Evolutionary conservation across 2,888 invertebrate genomes (phyloP).

Genomic region (Mamestra brassicae): DNA sequence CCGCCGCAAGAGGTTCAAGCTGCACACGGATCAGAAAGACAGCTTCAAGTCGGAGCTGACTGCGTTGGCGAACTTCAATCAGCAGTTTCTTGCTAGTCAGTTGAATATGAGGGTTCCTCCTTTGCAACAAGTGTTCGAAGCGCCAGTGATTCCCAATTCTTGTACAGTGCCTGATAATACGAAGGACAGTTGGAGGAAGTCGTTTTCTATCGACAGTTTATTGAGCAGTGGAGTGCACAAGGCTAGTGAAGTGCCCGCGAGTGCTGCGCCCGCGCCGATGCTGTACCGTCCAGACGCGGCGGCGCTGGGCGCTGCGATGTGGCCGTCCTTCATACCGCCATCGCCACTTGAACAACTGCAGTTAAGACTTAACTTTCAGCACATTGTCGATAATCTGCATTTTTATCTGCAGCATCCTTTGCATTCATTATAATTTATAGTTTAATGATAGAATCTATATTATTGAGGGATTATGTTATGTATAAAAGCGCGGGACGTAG

Average conservation of each 20-base stretch:
- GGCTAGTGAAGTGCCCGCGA: slow-evolving; percentile 67
- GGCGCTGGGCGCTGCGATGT: slow-evolving; percentile 76
- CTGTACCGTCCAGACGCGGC: slow-evolving; percentile 71
- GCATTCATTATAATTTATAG: slow-evolving; percentile 39
- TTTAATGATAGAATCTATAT: neutral
- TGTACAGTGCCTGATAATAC: slow-evolving; percentile 54
- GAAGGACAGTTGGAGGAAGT: slow-evolving; percentile 90
- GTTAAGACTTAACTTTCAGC: slow-evolving; percentile 69
- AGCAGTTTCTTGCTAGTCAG: slow-evolving; percentile 89
- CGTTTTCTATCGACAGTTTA: slow-evolving; percentile 96
- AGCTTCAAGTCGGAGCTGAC: slow-evolving; percentile 91
- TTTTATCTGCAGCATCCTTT: slow-evolving; percentile 62
- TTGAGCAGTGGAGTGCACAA: slow-evolving; percentile 93
- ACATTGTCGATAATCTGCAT: slow-evolving; percentile 66
- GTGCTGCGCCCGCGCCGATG: slow-evolving; percentile 64
- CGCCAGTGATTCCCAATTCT: slow-evolving; percentile 60
- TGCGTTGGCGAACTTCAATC: slow-evolving; percentile 92
- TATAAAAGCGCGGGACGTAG: too few species aligned
- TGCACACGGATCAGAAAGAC: slow-evolving; percentile 91
- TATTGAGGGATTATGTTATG: neutral
- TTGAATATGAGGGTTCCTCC: slow-evolving; percentile 70
- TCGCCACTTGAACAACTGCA: slow-evolving; percentile 70
- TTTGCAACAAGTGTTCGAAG: slow-evolving; percentile 68
- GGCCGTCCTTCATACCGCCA: slow-evolving; percentile 71
- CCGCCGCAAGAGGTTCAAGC: slow-evolving; percentile 95